Base-by-base conservation (phyloP, 1,140 invertebrate species). In the Philaenus spumarius region DNA sequence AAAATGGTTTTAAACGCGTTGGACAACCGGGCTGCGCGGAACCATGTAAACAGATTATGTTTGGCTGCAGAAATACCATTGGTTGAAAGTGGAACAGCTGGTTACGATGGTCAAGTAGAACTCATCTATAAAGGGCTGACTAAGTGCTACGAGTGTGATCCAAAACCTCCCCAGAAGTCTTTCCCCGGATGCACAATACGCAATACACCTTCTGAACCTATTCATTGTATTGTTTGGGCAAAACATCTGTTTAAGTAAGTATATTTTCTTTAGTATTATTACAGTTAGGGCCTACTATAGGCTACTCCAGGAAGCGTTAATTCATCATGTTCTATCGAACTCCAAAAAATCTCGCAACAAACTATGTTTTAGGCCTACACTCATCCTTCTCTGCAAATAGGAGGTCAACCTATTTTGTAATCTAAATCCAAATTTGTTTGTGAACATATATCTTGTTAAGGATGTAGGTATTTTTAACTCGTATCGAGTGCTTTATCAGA, bases 221-320 rank as follows among this genome's bases (percentile, higher is more conserved):
- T 99, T 65, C 97, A 99, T 74, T 99, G 97, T 71, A 95, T 99
- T 67, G 94, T 99, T 2, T 99, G 97, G 97, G 90, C 95, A 0
- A 99, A 99, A 73, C 94, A 97, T 81, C 79, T 99, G 14, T 99
- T 98, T 72, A 98, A 98, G 90, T 93, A 78, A 81, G 82, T n/a
- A n/a, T n/a, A n/a, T n/a, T n/a, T n/a, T n/a, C n/a, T n/a, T n/a
- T n/a, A n/a, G n/a, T n/a, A n/a, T n/a, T n/a, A n/a, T n/a, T n/a
- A n/a, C n/a, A n/a, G n/a, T n/a, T n/a, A n/a, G n/a, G n/a, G n/a
- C n/a, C n/a, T n/a, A n/a, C n/a, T n/a, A n/a, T n/a, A n/a, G n/a
- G n/a, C n/a, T n/a, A n/a, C n/a, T n/a, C n/a, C n/a, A n/a, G n/a
- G n/a, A n/a, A n/a, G n/a, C n/a, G n/a, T n/a, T n/a, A n/a, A n/a